Conservation (phyloP, 92 coral and sea anemone species). For the Scolanthus callimorphus region DNA sequence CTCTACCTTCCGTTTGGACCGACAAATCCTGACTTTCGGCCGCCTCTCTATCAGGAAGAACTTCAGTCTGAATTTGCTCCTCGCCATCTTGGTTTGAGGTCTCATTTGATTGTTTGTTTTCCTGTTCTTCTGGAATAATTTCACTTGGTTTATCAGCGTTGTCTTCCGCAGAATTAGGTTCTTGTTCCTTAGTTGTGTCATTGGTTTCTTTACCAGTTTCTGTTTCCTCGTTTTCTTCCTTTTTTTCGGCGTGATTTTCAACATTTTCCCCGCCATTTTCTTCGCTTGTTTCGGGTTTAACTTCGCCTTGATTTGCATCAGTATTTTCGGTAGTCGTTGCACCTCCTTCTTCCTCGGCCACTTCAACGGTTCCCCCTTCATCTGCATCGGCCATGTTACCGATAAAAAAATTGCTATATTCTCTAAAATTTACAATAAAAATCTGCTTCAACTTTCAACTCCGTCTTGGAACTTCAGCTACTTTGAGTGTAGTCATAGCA, state of each 20-base stretch:
- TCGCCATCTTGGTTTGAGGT: slow-evolving; percentile 5
- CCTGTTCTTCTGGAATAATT: too few species aligned
- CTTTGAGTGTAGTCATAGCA: not conserved
- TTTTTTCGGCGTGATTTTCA: not conserved
- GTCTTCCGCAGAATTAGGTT: slow-evolving; percentile 6
- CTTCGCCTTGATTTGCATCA: not conserved
- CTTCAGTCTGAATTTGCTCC: slow-evolving; percentile 5
- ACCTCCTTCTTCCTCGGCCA: slow-evolving; percentile 7
- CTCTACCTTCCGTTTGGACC: slow-evolving; percentile 41
- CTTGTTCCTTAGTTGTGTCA: not conserved
- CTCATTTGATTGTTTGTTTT: slow-evolving; percentile 2
- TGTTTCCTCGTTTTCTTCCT: not conserved
- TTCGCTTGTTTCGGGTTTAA: slow-evolving; percentile 9
- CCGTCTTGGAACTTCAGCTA: not conserved
- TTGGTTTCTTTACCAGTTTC: slow-evolving; percentile 1
- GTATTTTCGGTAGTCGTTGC: slow-evolving; percentile 2
- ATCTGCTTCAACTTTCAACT: too few species aligned
- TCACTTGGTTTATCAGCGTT: slow-evolving; percentile 3
- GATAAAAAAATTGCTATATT: not conserved
- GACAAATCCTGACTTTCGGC: slow-evolving; percentile 16
- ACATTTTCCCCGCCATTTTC: slow-evolving; percentile 1
- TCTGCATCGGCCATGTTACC: slow-evolving; percentile 26
- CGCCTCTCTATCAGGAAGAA: slow-evolving; percentile 19
- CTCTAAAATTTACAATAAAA: too few species aligned
- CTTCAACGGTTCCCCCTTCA: slow-evolving; percentile 12